These are phyloP conservation scores for Denticeps clupeoides DNA, from an alignment of 2,797 vertebrate genomes.

Conservation along the genomic window DNA sequence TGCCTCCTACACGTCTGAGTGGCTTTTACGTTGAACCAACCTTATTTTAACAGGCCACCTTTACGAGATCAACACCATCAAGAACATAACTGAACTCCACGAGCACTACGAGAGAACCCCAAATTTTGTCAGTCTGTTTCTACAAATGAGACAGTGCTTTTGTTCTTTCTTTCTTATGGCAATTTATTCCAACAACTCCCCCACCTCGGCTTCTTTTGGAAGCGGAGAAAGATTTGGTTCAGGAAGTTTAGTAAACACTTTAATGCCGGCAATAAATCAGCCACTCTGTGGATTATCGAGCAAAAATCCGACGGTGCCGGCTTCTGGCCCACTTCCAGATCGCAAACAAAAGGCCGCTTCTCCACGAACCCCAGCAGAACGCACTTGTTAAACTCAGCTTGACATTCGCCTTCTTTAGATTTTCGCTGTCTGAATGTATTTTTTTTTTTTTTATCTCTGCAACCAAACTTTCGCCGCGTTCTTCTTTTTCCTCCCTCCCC, in stretches of 20 bases:
- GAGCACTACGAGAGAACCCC: too few relatives aligned
- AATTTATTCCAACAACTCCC: constrained; percentile 16
- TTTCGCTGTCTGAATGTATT: constrained; percentile 28
- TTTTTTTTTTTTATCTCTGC: constrained; percentile 28
- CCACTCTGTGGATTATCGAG: constrained; percentile 48
- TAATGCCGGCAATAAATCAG: constrained; percentile 58
- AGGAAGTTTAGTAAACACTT: constrained; percentile 48
- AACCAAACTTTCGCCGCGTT: constrained; percentile 37
- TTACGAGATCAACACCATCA: constrained; percentile 18
- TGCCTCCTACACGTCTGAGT: constrained; percentile 23
- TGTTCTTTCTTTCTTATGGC: neutral
- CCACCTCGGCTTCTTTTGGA: constrained; percentile 14
- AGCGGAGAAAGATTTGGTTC: constrained; percentile 33
- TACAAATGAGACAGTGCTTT: constrained; percentile 2
- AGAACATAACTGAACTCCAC: constrained; percentile 23
- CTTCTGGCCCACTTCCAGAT: constrained; percentile 43
- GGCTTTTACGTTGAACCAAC: constrained; percentile 20
- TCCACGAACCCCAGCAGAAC: constrained; percentile 26
- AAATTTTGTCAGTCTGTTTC: too few relatives aligned
- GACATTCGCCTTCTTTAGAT: constrained; percentile 34
- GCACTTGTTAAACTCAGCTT: constrained; percentile 43
- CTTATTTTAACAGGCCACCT: constrained; percentile 27
- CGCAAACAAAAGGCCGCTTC: constrained; percentile 45
- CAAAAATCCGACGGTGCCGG: constrained; percentile 43
- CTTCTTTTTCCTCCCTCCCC: constrained; percentile 20